Conservation (phyloP, 2,797 vertebrate species). For the Sebastolobus altivelis region DNA sequence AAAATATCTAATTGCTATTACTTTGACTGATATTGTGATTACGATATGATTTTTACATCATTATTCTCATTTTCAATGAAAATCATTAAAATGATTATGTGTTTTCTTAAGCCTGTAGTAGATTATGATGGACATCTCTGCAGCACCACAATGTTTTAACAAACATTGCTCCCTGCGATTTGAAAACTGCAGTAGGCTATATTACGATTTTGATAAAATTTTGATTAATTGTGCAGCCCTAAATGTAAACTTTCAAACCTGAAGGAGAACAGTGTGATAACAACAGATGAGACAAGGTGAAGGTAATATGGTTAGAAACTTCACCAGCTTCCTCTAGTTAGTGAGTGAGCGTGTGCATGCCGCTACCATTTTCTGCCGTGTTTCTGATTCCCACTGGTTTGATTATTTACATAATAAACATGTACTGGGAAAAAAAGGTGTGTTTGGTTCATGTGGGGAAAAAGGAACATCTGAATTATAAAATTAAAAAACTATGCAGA, state of each 20-base stretch:
- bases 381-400: constrained; percentile 70
- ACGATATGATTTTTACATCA: too few species aligned
- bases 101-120: too few species aligned
- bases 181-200: too few species aligned
- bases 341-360: constrained; percentile 53
- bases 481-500: constrained; percentile 38
- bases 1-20: too few species aligned
- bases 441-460: constrained; percentile 35
- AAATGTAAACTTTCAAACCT: neutral
- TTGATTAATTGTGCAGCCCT: too few species aligned
- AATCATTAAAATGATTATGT: too few species aligned
- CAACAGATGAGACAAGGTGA: neutral
- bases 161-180: too few species aligned
- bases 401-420: constrained; percentile 81
- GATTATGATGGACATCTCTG: too few species aligned
- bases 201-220: too few species aligned
- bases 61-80: too few species aligned
- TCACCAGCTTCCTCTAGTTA: constrained; percentile 1
- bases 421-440: constrained; percentile 33
- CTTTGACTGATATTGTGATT: too few species aligned
- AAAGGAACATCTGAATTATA: neutral
- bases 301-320: neutral
- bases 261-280: neutral
- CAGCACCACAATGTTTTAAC: too few species aligned
- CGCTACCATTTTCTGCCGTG: constrained; percentile 42